Evolutionary conservation across 2,888 invertebrate species (phyloP).

Genomic region (Meliscaeva auricollis): DNA sequence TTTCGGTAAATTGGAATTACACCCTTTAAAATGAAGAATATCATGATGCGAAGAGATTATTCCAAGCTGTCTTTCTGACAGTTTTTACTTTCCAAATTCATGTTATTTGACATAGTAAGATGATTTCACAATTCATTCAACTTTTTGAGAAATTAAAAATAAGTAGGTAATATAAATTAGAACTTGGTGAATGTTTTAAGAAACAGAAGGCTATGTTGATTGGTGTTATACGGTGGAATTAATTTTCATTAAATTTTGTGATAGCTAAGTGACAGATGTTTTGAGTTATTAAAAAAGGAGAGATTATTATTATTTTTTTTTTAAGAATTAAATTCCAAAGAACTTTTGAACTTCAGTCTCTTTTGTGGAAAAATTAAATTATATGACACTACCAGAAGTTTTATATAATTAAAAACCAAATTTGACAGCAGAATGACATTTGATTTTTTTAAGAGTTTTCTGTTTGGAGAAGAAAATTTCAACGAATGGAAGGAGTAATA

Average conservation of each 20-base stretch:
- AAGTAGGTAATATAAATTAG: background rate
- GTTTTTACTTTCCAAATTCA: conserved; percentile 16
- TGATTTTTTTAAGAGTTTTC: background rate
- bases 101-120: conserved; percentile 22
- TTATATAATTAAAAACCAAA: background rate
- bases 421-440: background rate
- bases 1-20: conserved; percentile 68
- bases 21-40: conserved; percentile 2
- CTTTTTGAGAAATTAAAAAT: conserved; percentile 9
- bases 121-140: conserved; percentile 66
- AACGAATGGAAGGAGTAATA: background rate
- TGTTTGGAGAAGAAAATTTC: background rate
- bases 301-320: conserved; percentile 10
- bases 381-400: background rate
- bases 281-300: conserved; percentile 37
- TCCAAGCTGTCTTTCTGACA: conserved; percentile 29
- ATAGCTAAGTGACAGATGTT: conserved; percentile 48
- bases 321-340: background rate
- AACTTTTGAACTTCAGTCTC: background rate
- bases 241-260: conserved; percentile 10
- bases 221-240: conserved; percentile 47
- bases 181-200: conserved; percentile 12
- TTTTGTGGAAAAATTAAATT: background rate
- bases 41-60: conserved; percentile 26
- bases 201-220: conserved; percentile 60